These are phyloP conservation scores for Anarsia innoxiella DNA, from an alignment of 2,888 invertebrate genomes.

Conservation along the genomic window DNA sequence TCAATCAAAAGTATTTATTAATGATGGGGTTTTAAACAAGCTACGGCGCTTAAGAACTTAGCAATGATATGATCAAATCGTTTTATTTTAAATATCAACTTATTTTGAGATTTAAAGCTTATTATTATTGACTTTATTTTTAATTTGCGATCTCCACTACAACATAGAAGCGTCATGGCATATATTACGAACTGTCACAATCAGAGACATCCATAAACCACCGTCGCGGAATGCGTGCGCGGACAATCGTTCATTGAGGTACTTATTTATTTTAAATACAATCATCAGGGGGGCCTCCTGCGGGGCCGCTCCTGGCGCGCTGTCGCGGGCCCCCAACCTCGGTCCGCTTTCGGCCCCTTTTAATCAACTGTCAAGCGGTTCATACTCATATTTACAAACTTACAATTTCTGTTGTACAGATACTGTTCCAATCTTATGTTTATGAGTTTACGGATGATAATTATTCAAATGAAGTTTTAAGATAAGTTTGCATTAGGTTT, in stretches of 20 bases:
- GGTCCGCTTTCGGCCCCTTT: conserved; percentile 69
- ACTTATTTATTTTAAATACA: conserved; percentile 76
- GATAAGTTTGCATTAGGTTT: too few species aligned
- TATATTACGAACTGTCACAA: conserved; percentile 48
- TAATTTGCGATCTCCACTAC: neutral
- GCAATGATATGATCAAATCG: too few species aligned
- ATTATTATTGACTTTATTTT: neutral
- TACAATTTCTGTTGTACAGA: too few species aligned
- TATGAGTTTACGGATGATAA: too few species aligned
- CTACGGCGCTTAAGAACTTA: too few species aligned
- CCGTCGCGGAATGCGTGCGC: conserved; percentile 39
- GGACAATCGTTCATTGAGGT: conserved; percentile 74
- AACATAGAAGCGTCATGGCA: conserved; percentile 19
- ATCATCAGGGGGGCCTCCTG: conserved; percentile 70
- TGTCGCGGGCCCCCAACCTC: conserved; percentile 71
- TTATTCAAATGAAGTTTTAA: too few species aligned
- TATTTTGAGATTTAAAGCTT: neutral
- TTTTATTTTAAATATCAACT: neutral
- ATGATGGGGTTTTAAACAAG: too few species aligned
- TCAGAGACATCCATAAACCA: conserved; percentile 47
- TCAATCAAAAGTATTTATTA: too few species aligned
- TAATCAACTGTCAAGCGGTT: conserved; percentile 72
- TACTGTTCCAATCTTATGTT: too few species aligned
- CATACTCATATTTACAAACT: conserved; percentile 27
- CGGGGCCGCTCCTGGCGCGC: conserved; percentile 61